Base-by-base conservation (phyloP, 2,113 vertebrate species). In the Platysternon megacephalum region DNA sequence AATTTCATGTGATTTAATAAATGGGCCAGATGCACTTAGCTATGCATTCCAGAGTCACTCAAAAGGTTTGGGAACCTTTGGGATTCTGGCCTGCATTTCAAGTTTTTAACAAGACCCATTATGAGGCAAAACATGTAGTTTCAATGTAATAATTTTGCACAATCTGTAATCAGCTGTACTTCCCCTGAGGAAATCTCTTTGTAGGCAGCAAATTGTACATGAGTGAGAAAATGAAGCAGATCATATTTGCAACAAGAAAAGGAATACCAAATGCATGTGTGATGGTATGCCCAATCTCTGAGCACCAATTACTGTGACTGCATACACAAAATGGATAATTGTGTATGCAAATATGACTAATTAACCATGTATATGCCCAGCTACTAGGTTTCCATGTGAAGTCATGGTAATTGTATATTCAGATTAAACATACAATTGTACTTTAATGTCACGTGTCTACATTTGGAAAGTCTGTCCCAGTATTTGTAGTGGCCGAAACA, bases 201-300 rank as follows among this genome's bases (percentile, higher is more conserved):
- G 32, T 42, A 42, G 49, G 7, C 51, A 82, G 46, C 24, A 52
- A 13, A 68, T 35, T 55, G 49, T 84, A 53, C 42, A 35, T 79
- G 32, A 52, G 9, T n/a, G 28, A 42, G 56, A 83, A 87, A 61
- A 79, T 53, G 39, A 28, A 53, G 24, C 16, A 55, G 39, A 49
- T 55, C 35, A 55, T 48, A 28, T 79, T n/a, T 86, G 6, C 4
- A 82, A 56, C 12, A 85, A 72, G 28, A 65, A 49, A n/a, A 6
- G 22, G 68, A 48, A 35, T 24, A 51, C 26, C 68, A 78, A 4
- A 46, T 56, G 74, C 55, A 53, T 44, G 24, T n/a, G 21, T n/a
- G 12, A 6, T 22, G 21, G 16, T n/a, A 48, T 1, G 19, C 42
- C 32, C 24, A 0, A 0, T 0, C 13, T 44, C 19, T 32, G 28